phyloP scores from a whole-genome alignment of 1,140 invertebrate genomes.

The Carposina sasakii region DNA sequence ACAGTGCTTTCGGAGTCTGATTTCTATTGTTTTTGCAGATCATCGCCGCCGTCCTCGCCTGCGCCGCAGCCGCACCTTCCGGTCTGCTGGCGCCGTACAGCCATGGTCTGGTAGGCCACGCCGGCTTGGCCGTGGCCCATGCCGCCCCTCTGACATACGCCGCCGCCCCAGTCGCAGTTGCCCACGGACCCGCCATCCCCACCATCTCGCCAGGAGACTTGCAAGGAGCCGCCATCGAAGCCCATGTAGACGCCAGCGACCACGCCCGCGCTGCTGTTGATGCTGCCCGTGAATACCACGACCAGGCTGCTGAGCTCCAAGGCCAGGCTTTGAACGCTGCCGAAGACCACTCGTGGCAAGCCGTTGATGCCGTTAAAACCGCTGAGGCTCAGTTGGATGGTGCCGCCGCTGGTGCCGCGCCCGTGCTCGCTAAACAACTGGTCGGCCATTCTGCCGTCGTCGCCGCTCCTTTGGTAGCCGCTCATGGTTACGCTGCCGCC shows the following conservation, averaged over 20 bases:
- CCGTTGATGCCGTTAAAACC: constrained; percentile 72
- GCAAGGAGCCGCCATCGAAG: constrained; percentile 57
- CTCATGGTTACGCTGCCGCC: constrained; percentile 28
- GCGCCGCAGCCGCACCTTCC: constrained; percentile 58
- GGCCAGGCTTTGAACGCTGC: constrained; percentile 74
- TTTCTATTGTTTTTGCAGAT: constrained; percentile 50
- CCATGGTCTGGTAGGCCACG: constrained; percentile 36
- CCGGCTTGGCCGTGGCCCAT: constrained; percentile 28
- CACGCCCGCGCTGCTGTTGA: constrained; percentile 59
- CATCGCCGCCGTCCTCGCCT: constrained; percentile 62
- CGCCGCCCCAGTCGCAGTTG: constrained; percentile 38
- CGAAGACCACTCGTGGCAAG: constrained; percentile 70
- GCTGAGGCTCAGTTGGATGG: constrained; percentile 73
- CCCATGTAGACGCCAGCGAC: constrained; percentile 59
- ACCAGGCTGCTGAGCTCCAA: constrained; percentile 74
- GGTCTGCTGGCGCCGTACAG: constrained; percentile 49
- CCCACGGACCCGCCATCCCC: constrained; percentile 38
- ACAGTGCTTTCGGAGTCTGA: constrained; percentile 16
- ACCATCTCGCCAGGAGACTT: constrained; percentile 60
- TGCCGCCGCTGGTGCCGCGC: constrained; percentile 73
- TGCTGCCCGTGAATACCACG: constrained; percentile 66
- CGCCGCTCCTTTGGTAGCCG: constrained; percentile 20
- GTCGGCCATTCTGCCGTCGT: constrained; percentile 36
- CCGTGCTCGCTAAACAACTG: constrained; percentile 61
- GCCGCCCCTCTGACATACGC: constrained; percentile 33